These are phyloP conservation scores for Typhlichthys eigenmanni DNA, from an alignment of 2,797 vertebrate species.

Conservation along the genomic window DNA sequence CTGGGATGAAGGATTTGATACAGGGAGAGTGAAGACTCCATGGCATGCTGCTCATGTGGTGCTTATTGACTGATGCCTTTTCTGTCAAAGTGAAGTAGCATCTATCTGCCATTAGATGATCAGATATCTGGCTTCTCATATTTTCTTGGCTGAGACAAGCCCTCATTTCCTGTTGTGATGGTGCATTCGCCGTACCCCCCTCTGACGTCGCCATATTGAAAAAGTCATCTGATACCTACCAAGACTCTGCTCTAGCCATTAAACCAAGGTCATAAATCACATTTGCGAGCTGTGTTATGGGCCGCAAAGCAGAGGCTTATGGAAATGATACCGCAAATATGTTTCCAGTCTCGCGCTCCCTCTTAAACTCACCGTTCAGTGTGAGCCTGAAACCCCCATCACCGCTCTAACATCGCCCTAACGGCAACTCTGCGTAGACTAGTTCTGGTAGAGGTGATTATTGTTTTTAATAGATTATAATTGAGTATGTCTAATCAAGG, in stretches of 20 bases:
- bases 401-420: constrained; percentile 53
- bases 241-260: constrained; percentile 78
- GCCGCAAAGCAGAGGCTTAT: constrained; percentile 71
- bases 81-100: constrained; percentile 80
- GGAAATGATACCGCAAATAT: constrained; percentile 79
- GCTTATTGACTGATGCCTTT: constrained; percentile 81
- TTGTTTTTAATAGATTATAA: constrained; percentile 71
- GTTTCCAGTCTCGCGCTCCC: constrained; percentile 62
- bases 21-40: constrained; percentile 44
- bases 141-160: constrained; percentile 78
- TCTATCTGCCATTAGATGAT: constrained; percentile 82
- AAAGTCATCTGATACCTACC: constrained; percentile 81
- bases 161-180: constrained; percentile 81
- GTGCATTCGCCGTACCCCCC: constrained; percentile 68
- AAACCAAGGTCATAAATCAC: constrained; percentile 84
- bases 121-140: constrained; percentile 80
- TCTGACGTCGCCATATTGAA: constrained; percentile 80
- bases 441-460: constrained; percentile 69
- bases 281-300: constrained; percentile 74
- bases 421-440: constrained; percentile 62
- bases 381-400: constrained; percentile 67
- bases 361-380: constrained; percentile 46
- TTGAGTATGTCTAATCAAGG: constrained; percentile 56
- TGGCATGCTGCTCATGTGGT: constrained; percentile 60
- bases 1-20: constrained; percentile 46